A percentile compares a stretch with the other conserved stretches of the same genome.
These are phyloP conservation scores for Hirtodrosophila cameraria DNA, from an alignment of 2,888 invertebrate genomes.

Conservation along the genomic window DNA sequence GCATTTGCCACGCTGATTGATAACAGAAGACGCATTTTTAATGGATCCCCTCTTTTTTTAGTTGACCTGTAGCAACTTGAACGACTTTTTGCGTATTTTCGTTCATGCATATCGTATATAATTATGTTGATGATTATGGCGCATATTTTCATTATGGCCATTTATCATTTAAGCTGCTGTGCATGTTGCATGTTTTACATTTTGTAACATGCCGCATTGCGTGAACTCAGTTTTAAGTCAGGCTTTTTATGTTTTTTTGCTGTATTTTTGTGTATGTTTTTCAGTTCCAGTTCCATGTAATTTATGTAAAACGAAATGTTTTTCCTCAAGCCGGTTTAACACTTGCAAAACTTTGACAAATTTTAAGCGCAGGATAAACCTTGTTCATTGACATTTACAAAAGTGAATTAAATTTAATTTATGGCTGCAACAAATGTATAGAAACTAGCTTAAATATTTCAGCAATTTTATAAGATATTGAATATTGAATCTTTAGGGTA, in stretches of 20 bases:
- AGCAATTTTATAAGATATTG: background rate
- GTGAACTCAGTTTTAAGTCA: constrained; percentile 39
- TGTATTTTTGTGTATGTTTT: constrained; percentile 1
- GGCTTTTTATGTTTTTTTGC: background rate
- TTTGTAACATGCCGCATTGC: constrained; percentile 63
- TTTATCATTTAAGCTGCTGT: constrained; percentile 60
- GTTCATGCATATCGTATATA: constrained; percentile 30
- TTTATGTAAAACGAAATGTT: constrained; percentile 53
- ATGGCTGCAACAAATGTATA: constrained; percentile 7
- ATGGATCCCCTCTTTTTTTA: constrained; percentile 28
- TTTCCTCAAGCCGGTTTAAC: constrained; percentile 44
- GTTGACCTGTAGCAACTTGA: constrained; percentile 8
- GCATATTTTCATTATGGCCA: constrained; percentile 52
- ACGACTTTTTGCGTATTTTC: background rate
- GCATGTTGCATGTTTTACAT: constrained; percentile 65
- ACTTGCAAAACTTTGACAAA: constrained; percentile 59
- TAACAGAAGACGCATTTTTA: constrained; percentile 23
- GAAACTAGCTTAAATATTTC: background rate
- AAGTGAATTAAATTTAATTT: constrained; percentile 24
- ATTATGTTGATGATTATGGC: constrained; percentile 58
- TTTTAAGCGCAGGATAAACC: constrained; percentile 43
- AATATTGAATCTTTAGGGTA: no score
- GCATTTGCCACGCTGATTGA: constrained; percentile 46
- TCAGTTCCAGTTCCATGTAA: constrained; percentile 38
- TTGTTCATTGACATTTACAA: constrained; percentile 53